Evolutionary conservation across 2,888 invertebrate species (phyloP).

Genomic region (Entomobrya multifasciata): DNA sequence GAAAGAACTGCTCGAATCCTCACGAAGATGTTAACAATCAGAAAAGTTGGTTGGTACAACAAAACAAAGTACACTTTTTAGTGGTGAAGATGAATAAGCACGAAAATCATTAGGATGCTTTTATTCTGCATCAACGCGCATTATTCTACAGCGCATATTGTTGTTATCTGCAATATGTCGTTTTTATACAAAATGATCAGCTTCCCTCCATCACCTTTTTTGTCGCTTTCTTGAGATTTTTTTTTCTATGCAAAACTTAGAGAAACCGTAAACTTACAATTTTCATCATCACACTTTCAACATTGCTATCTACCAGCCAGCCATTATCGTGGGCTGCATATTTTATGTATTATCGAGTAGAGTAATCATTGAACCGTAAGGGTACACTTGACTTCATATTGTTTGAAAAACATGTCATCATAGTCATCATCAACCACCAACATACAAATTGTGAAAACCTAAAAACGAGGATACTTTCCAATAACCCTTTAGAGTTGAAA

Average conservation of each 20-base stretch:
- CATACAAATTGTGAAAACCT: background rate
- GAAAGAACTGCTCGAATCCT: background rate
- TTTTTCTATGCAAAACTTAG: background rate
- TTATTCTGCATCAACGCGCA: slow-evolving; percentile 52
- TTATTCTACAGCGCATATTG: background rate
- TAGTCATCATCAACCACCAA: background rate
- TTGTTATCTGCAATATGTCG: slow-evolving; percentile 1
- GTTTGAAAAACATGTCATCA: background rate
- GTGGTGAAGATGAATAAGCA: slow-evolving; percentile 1
- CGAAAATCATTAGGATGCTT: slow-evolving; percentile 28
- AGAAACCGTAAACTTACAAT: background rate
- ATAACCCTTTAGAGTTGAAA: no score
- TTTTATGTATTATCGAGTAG: background rate
- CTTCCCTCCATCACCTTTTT: slow-evolving; percentile 32
- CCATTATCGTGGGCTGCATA: background rate
- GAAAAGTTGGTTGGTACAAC: background rate
- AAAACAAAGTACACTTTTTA: background rate
- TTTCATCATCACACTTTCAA: background rate
- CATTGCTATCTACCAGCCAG: no score
- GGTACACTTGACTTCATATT: background rate
- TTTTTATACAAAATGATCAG: slow-evolving; percentile 36
- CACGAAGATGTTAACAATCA: background rate
- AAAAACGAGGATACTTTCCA: no score
- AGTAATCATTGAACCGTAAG: background rate
- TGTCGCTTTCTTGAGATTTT: slow-evolving; percentile 43